Evolutionary conservation across 2,113 vertebrate genomes (phyloP).

Genomic region (Myrmecobius fasciatus): DNA sequence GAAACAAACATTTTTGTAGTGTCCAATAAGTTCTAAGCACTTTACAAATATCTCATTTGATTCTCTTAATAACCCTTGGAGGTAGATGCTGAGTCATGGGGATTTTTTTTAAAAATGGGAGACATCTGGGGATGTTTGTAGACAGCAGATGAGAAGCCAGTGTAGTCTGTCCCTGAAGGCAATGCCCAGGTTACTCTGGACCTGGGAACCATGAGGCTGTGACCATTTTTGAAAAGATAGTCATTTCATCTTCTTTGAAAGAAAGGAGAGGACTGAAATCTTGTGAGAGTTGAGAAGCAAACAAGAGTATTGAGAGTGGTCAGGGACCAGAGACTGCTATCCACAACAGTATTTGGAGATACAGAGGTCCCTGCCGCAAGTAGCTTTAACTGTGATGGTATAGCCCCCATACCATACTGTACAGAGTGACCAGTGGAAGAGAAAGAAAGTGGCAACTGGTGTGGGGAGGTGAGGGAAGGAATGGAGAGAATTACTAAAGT

Average conservation of each 20-base stretch:
- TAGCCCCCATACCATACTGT: not conserved
- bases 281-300: not conserved
- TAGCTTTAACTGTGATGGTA: not conserved
- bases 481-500: too few relatives aligned
- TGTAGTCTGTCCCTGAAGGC: not conserved
- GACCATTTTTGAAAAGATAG: not conserved
- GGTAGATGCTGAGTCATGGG: too few relatives aligned
- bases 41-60: not conserved
- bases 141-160: too few relatives aligned
- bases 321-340: not conserved
- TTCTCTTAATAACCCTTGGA: not conserved
- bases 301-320: not conserved
- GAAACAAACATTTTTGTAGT: too few relatives aligned
- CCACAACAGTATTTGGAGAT: not conserved
- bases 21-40: not conserved
- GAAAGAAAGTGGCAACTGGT: too few relatives aligned
- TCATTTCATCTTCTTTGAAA: too few relatives aligned
- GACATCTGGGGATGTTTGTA: not conserved
- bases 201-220: not conserved
- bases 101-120: too few relatives aligned
- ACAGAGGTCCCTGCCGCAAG: not conserved
- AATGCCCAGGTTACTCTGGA: not conserved
- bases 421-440: too few relatives aligned
- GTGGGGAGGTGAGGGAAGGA: too few relatives aligned
- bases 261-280: not conserved